Evolutionary conservation across 2,888 invertebrate species (phyloP).

Genomic region (Malachius bipustulatus): DNA sequence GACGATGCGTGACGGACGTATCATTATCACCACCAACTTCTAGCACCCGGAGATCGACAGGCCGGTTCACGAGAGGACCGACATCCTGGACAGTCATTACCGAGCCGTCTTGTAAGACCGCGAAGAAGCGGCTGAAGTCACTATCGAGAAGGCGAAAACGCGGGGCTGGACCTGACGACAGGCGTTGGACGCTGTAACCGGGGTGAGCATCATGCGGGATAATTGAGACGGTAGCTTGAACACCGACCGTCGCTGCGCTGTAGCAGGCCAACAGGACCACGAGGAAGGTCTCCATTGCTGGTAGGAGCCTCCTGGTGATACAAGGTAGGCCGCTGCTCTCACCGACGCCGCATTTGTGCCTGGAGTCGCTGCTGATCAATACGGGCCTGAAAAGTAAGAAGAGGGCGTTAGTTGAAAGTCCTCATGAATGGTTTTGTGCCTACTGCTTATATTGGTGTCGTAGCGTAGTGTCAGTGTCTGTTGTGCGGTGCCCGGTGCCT

Average conservation of each 20-base stretch:
- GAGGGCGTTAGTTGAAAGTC: too few relatives aligned
- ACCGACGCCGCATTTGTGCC: too few relatives aligned
- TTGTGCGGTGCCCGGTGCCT: too few relatives aligned
- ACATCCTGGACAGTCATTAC: slow-evolving; percentile 86
- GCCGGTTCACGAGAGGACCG: slow-evolving; percentile 66
- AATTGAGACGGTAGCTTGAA: slow-evolving; percentile 49
- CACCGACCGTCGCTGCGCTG: slow-evolving; percentile 14
- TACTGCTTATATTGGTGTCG: too few relatives aligned
- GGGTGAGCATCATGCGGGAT: slow-evolving; percentile 84
- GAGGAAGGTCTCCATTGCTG: slow-evolving; percentile 25
- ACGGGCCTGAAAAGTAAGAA: too few relatives aligned
- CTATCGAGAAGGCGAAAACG: slow-evolving; percentile 62
- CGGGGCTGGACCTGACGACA: slow-evolving; percentile 47
- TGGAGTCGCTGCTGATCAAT: too few relatives aligned
- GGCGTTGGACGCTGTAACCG: slow-evolving; percentile 75
- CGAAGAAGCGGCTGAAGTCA: slow-evolving; percentile 74
- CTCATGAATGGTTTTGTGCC: too few relatives aligned
- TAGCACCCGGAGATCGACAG: slow-evolving; percentile 67
- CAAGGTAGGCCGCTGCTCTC: too few relatives aligned
- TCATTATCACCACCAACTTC: slow-evolving; percentile 73
- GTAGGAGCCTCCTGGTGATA: too few relatives aligned
- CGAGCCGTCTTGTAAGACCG: slow-evolving; percentile 75
- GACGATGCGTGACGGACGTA: slow-evolving; percentile 64
- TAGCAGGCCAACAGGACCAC: slow-evolving; percentile 17
- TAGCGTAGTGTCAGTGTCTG: too few relatives aligned